Base-by-base conservation (phyloP, 2,113 vertebrate genomes). In the Cephalophus harveyi region DNA sequence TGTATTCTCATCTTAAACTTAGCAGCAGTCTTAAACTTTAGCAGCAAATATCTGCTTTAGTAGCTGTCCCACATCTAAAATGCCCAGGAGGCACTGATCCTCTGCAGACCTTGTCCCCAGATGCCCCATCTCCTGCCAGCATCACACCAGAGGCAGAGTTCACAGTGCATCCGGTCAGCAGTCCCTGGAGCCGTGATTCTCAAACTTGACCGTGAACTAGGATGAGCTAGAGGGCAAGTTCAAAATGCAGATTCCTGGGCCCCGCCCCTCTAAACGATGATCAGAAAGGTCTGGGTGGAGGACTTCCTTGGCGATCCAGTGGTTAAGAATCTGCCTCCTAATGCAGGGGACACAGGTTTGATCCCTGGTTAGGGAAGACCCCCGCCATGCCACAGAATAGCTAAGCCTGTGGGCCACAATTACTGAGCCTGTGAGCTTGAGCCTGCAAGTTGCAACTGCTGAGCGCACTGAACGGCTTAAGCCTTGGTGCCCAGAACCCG, bases 41-140 rank as follows among this genome's bases (percentile, higher is more conserved):
- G 67, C n/a, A 71, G 67, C 10, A 40, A 71, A 40, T 71, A 71
- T 23, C 67, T 36, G 64, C 64, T 67, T 10, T 71, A 40, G n/a
- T 23, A 23, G 67, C 67, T 21, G 67, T 40, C 23, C 19, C 67
- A 23, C 11, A 23, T 36, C 19, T 71, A 40, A 71, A 71, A 71
- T 23, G 67, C 67, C n/a, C n/a, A 40, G n/a, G 19, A 40, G 21
- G 67, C 10, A 0, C 36, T 40, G 67, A 71, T 71, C 67, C n/a
- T 71, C n/a, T 40, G 67, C 10, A 23, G 67, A 40, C 67, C n/a
- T 23, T 71, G 67, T 40, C n/a, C 67, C n/a, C 67, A 71, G n/a
- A 12, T 0, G 0, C n/a, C 19, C 19, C n/a, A 21, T 71, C 19
- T 71, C 67, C 19, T 23, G 67, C 67, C 19, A 12, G n/a, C 19